Percentiles rank a stretch among this genome's conserved stretches.
Evolutionary conservation across 1,140 invertebrate genomes (phyloP).

Genomic region (Drosophila orena): DNA sequence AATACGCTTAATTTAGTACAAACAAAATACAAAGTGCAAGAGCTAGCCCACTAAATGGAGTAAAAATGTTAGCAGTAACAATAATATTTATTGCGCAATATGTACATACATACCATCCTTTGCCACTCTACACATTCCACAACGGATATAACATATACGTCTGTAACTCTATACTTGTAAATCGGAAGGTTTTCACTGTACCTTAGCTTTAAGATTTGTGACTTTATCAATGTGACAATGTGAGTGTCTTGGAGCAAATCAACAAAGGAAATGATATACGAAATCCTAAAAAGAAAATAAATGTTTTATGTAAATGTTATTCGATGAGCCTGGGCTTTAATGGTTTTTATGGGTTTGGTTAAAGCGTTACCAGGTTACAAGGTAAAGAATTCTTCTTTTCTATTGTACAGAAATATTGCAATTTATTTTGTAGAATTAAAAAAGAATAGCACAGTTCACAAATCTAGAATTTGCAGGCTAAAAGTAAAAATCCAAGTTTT

Average conservation of each 20-base stretch:
- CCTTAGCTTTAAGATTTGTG: slow-evolving; percentile 46
- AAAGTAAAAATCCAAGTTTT: slow-evolving; percentile 56
- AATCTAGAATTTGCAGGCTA: slow-evolving; percentile 82
- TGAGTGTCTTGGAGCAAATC: slow-evolving; percentile 72
- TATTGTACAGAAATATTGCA: slow-evolving; percentile 78
- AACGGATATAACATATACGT: slow-evolving; percentile 36
- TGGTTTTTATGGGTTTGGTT: no score
- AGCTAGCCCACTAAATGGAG: slow-evolving; percentile 69
- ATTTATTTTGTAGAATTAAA: slow-evolving; percentile 76
- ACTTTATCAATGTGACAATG: slow-evolving; percentile 74
- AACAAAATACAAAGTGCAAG: slow-evolving; percentile 57
- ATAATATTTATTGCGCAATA: slow-evolving; percentile 52
- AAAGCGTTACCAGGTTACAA: no score
- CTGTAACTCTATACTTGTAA: slow-evolving; percentile 55
- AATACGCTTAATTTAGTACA: slow-evolving; percentile 80
- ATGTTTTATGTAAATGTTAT: slow-evolving; percentile 83
- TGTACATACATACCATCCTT: slow-evolving; percentile 44
- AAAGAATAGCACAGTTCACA: slow-evolving; percentile 81
- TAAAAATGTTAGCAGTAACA: slow-evolving; percentile 45
- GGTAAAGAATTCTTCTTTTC: neutral
- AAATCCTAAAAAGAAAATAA: slow-evolving; percentile 63
- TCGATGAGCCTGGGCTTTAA: neutral
- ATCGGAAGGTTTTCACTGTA: slow-evolving; percentile 36
- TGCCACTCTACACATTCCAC: slow-evolving; percentile 28
- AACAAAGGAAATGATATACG: slow-evolving; percentile 44